Conservation (phyloP, 2,888 invertebrate species). For the Chydorus sphaericus region DNA sequence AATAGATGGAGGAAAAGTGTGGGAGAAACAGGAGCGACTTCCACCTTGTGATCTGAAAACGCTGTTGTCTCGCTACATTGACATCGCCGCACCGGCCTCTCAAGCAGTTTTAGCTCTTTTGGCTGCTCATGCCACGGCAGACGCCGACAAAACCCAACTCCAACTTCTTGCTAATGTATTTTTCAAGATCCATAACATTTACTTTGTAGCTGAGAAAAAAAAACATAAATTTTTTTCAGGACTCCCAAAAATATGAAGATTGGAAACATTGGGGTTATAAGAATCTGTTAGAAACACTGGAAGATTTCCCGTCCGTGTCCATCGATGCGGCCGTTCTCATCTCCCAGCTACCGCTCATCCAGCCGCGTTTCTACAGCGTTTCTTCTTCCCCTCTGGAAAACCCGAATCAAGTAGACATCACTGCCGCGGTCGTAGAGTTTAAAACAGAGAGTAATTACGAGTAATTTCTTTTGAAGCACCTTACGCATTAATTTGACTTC, state of each 20-base stretch:
- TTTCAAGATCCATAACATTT: too few relatives aligned
- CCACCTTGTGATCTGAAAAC: constrained; percentile 58
- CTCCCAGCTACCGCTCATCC: constrained; percentile 66
- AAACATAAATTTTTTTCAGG: constrained; percentile 39
- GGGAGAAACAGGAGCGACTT: constrained; percentile 72
- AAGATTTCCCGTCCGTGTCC: constrained; percentile 71
- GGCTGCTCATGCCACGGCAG: constrained; percentile 59
- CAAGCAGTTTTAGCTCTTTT: constrained; percentile 70
- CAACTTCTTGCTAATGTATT: constrained; percentile 58
- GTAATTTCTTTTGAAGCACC: too few relatives aligned
- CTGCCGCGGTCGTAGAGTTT: constrained; percentile 82
- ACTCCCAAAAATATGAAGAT: constrained; percentile 77
- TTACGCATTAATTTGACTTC: too few relatives aligned
- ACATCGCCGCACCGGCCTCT: constrained; percentile 81
- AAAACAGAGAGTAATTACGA: constrained; percentile 56
- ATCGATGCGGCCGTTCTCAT: constrained; percentile 68
- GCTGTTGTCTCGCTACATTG: constrained; percentile 65
- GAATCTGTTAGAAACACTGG: constrained; percentile 67
- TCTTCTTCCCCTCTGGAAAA: constrained; percentile 70
- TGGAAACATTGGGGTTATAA: constrained; percentile 82
- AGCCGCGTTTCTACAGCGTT: constrained; percentile 87
- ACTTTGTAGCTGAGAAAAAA: too few relatives aligned
- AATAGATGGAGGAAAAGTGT: constrained; percentile 46
- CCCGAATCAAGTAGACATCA: constrained; percentile 68
- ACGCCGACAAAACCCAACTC: constrained; percentile 55